Evolutionary conservation across 2,888 invertebrate species (phyloP).

Genomic region (Cantharis rufa): DNA sequence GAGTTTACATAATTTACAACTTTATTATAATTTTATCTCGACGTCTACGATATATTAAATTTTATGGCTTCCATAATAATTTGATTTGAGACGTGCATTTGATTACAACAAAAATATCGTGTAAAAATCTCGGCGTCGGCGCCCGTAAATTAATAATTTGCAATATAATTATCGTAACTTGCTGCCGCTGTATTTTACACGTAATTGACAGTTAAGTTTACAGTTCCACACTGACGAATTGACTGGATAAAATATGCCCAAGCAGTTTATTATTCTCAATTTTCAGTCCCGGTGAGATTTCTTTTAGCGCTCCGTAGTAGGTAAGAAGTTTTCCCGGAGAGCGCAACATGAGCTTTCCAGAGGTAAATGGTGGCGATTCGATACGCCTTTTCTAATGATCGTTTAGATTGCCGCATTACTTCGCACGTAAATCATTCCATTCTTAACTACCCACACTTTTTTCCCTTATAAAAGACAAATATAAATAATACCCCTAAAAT

Average conservation of each 20-base stretch:
- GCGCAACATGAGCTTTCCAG: constrained; percentile 30
- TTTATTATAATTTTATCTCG: background rate
- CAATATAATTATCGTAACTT: background rate
- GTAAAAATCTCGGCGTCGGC: background rate
- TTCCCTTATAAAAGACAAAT: background rate
- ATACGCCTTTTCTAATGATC: constrained; percentile 27
- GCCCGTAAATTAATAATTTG: constrained; percentile 1
- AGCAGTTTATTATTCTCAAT: constrained; percentile 56
- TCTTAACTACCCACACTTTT: constrained; percentile 3
- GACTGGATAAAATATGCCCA: constrained; percentile 50
- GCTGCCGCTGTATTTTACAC: constrained; percentile 50
- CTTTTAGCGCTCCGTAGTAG: constrained; percentile 46
- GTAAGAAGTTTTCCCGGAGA: constrained; percentile 40
- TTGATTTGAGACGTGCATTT: background rate
- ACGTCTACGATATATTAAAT: background rate
- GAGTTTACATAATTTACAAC: background rate
- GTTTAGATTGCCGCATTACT: constrained; percentile 17
- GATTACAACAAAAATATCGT: background rate
- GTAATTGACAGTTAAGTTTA: constrained; percentile 56
- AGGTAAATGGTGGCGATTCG: constrained; percentile 34
- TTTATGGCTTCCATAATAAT: background rate
- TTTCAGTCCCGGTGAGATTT: constrained; percentile 54
- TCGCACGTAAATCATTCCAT: constrained; percentile 11
- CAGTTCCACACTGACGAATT: constrained; percentile 43
- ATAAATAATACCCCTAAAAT: background rate